Percentiles rank a stretch among this genome's conserved stretches.
Conservation (phyloP, 2,113 vertebrate genomes). For the Rhinoptilus africanus region DNA sequence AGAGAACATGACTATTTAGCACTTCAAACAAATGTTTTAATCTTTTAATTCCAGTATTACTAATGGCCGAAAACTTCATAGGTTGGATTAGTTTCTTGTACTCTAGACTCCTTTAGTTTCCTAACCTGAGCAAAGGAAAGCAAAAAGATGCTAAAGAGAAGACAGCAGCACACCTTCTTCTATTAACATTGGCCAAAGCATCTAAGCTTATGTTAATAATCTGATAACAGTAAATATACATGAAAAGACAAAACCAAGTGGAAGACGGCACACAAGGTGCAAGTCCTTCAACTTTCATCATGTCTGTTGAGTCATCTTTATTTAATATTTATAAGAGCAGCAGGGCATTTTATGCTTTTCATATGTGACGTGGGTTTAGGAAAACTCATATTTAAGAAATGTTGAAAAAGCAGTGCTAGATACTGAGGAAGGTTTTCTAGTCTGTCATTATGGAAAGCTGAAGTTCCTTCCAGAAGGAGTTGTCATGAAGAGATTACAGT, state of each 20-base stretch:
- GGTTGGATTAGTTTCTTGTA: not conserved
- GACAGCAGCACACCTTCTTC: not conserved
- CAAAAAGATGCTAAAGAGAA: not conserved
- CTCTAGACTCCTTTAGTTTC: not conserved
- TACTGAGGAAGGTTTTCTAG: not conserved
- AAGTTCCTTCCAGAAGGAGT: not conserved
- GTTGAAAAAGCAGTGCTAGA: not conserved
- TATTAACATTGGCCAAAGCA: not conserved
- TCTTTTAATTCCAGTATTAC: constrained; percentile 17
- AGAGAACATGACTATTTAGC: constrained; percentile 2
- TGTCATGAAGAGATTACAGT: not conserved
- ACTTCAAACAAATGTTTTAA: constrained; percentile 12
- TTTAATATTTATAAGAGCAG: not conserved
- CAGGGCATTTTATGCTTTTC: not conserved
- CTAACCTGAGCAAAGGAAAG: not conserved
- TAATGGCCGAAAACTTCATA: not conserved
- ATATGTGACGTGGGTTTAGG: not conserved
- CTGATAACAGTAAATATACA: not conserved
- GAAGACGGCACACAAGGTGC: not conserved
- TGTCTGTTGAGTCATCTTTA: not conserved
- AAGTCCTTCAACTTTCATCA: not conserved
- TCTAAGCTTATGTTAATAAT: not conserved
- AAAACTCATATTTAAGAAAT: not conserved
- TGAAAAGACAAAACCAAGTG: not conserved
- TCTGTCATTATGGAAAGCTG: not conserved